These are phyloP conservation scores for Scelioninae gen. 2 DNA, from an alignment of 2,888 invertebrate species.

Conservation along the genomic window DNA sequence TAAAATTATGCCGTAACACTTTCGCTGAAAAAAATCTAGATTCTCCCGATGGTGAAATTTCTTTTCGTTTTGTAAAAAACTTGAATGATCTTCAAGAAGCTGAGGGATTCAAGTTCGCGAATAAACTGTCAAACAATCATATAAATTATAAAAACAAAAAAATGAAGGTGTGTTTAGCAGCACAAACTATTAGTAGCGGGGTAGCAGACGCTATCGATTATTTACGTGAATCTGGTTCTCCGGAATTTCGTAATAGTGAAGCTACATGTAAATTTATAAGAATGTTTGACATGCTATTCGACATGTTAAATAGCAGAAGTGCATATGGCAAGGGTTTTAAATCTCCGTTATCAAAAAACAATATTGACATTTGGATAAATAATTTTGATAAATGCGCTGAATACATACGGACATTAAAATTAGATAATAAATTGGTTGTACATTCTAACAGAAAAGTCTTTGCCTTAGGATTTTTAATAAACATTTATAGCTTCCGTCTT, in stretches of 20 bases:
- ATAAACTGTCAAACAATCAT: neutral
- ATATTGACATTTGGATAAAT: neutral
- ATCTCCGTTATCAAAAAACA: conserved; percentile 45
- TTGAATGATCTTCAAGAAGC: neutral
- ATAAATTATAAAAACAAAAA: neutral
- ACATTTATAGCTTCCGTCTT: conserved; percentile 3
- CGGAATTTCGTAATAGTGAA: neutral
- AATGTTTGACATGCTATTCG: conserved; percentile 60
- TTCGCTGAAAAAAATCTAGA: neutral
- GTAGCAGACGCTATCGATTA: conserved; percentile 6
- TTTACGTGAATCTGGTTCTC: neutral
- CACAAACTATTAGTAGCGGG: neutral
- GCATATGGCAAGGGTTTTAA: conserved; percentile 61
- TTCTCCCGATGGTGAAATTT: neutral
- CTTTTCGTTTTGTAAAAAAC: neutral
- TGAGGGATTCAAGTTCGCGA: conserved; percentile 9
- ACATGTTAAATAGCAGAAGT: conserved; percentile 60
- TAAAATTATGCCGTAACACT: neutral
- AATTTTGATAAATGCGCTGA: neutral
- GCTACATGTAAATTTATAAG: neutral
- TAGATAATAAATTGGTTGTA: neutral
- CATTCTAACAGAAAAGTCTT: conserved; percentile 1
- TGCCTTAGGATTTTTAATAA: conserved; percentile 31
- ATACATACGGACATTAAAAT: conserved; percentile 8
- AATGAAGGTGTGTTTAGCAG: conserved; percentile 11